Evolutionary conservation across 2,113 vertebrate species (phyloP).

Genomic region (Ctenodactylus gundi): DNA sequence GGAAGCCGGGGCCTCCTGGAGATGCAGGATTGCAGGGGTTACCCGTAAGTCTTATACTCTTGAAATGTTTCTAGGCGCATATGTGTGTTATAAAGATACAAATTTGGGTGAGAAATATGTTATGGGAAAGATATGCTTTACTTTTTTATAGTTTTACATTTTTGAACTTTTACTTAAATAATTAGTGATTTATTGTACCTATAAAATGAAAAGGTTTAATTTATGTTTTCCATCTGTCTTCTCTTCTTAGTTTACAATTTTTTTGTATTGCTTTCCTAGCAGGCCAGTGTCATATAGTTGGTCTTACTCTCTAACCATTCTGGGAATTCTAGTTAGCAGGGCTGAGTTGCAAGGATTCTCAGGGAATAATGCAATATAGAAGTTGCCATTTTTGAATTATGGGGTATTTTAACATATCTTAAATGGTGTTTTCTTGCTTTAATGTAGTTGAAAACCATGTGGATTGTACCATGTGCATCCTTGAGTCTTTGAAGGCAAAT

Average conservation of each 20-base stretch:
- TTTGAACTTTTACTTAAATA: background rate
- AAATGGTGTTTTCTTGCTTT: background rate
- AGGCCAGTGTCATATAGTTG: background rate
- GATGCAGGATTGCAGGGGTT: slow-evolving; percentile 93
- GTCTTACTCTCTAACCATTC: background rate
- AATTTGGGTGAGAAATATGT: background rate
- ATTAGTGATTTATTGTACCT: background rate
- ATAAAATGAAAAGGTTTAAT: background rate
- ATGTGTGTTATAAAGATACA: background rate
- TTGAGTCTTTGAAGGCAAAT: slow-evolving; percentile 18
- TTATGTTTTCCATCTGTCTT: background rate
- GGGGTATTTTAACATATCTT: background rate
- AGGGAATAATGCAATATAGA: background rate
- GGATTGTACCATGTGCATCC: background rate
- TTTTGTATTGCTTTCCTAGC: background rate
- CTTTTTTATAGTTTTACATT: slow-evolving; percentile 20
- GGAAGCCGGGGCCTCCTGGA: slow-evolving; percentile 93
- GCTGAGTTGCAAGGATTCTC: background rate
- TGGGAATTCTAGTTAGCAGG: background rate
- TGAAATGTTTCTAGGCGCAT: slow-evolving; percentile 5
- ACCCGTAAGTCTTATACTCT: slow-evolving; percentile 89
- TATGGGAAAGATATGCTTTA: background rate
- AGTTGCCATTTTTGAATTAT: background rate
- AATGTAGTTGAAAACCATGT: background rate
- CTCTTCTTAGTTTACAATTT: background rate